Conservation (phyloP, 2,113 vertebrate genomes). For the Lampris megalopsis region DNA sequence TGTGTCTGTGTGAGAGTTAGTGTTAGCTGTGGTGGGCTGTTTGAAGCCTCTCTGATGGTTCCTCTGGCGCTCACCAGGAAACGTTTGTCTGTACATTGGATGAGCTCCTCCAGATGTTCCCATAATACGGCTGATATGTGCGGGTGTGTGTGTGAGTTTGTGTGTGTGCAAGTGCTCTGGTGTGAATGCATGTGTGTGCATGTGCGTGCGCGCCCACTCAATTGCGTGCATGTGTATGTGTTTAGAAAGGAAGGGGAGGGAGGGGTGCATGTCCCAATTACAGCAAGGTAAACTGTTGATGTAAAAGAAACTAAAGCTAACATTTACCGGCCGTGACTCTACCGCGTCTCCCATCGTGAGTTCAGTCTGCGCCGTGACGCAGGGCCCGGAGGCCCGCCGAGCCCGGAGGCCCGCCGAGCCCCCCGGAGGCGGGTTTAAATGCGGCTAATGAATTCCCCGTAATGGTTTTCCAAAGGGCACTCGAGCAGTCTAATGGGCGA, state of each 20-base stretch:
- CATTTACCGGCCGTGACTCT: conserved; percentile 77
- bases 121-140: conserved; percentile 58
- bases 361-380: conserved; percentile 51
- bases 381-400: conserved; percentile 48
- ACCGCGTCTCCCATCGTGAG: conserved; percentile 76
- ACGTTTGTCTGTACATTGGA: conserved; percentile 74
- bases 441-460: conserved; percentile 68
- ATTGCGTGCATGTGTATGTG: conserved; percentile 40
- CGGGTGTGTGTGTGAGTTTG: conserved; percentile 13
- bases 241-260: conserved; percentile 67
- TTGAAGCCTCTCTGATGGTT: conserved; percentile 74
- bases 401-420: conserved; percentile 53
- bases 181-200: neutral
- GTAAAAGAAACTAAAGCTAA: conserved; percentile 82
- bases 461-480: conserved; percentile 73
- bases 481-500: conserved; percentile 63
- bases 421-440: conserved; percentile 36
- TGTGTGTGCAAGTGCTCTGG: conserved; percentile 29
- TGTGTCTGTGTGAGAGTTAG: conserved; percentile 16
- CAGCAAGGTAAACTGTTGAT: conserved; percentile 81
- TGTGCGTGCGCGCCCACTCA: conserved; percentile 4
- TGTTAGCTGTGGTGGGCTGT: conserved; percentile 56
- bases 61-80: conserved; percentile 77
- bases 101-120: conserved; percentile 82
- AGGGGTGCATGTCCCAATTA: conserved; percentile 76